Conservation (phyloP, 2,797 vertebrate genomes). For the Toxotes lorentzi region DNA sequence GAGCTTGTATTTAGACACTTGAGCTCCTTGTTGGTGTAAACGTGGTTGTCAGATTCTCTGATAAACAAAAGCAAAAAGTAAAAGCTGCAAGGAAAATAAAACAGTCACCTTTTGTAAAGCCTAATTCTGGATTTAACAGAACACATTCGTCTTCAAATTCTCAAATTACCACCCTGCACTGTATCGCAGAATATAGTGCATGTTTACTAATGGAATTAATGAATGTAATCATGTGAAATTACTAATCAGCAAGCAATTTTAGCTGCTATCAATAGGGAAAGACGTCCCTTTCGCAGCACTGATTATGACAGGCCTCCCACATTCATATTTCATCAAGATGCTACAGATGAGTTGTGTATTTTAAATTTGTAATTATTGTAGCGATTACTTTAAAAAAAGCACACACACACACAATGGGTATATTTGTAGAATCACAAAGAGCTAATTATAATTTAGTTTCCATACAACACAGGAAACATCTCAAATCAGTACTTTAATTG, state of each 20-base stretch:
- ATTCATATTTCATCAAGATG: slow-evolving; percentile 36
- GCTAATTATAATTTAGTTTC: slow-evolving; percentile 36
- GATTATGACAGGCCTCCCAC: slow-evolving; percentile 22
- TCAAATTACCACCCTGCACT: no score
- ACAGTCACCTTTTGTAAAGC: neutral
- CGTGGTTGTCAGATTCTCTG: neutral
- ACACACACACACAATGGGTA: neutral
- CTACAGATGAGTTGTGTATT: slow-evolving; percentile 18
- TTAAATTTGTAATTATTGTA: neutral
- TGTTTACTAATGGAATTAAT: slow-evolving; percentile 38
- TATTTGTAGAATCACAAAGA: slow-evolving; percentile 35
- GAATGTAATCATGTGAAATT: slow-evolving; percentile 40
- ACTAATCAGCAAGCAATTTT: slow-evolving; percentile 40
- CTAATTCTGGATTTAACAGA: neutral
- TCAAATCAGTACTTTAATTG: slow-evolving; percentile 31
- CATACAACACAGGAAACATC: slow-evolving; percentile 25
- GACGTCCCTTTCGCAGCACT: slow-evolving; percentile 1
- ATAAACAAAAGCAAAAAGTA: neutral
- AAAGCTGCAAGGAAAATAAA: neutral
- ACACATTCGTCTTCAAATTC: neutral
- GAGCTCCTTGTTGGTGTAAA: neutral
- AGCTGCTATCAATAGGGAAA: slow-evolving; percentile 23
- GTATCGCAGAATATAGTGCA: slow-evolving; percentile 7
- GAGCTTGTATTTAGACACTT: neutral
- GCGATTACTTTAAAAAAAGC: neutral